A percentile compares a stretch with the other conserved stretches of the same genome.
Conservation (phyloP, 2,797 vertebrate species). For the Acanthornis magna region DNA sequence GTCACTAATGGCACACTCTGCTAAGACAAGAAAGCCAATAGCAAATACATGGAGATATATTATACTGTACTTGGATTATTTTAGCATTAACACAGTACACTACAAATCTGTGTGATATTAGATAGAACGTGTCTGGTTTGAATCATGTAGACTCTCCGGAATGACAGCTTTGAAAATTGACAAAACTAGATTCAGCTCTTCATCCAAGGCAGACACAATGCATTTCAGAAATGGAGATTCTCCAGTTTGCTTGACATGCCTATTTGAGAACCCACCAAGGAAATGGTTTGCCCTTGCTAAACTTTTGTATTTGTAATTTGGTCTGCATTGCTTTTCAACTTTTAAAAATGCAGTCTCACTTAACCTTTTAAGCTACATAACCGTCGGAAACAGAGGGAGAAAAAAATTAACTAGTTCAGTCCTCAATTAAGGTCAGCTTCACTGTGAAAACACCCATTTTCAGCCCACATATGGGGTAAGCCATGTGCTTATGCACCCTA, state of each 20-base stretch:
- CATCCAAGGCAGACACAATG: background rate
- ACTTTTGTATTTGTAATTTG: background rate
- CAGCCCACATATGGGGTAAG: fast-evolving
- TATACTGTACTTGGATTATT: background rate
- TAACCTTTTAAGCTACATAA: background rate
- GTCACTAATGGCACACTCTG: slow-evolving; percentile 11
- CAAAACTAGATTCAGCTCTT: background rate
- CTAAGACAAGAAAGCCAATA: slow-evolving; percentile 3
- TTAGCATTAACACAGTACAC: background rate
- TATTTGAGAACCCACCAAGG: background rate
- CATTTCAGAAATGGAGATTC: background rate
- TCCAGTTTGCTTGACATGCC: background rate
- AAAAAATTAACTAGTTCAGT: background rate
- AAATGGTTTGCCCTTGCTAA: background rate
- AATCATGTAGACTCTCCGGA: background rate
- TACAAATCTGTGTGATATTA: background rate
- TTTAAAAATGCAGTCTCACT: background rate
- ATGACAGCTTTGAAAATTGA: background rate
- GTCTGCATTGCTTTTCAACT: background rate
- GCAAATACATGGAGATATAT: background rate
- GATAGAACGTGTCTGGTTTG: background rate
- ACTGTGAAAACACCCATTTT: background rate
- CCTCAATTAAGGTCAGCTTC: background rate
- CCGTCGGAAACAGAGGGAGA: background rate
- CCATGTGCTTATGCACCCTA: background rate